phyloP scores from a whole-genome alignment of 2,797 vertebrate species.

The Falco biarmicus region DNA sequence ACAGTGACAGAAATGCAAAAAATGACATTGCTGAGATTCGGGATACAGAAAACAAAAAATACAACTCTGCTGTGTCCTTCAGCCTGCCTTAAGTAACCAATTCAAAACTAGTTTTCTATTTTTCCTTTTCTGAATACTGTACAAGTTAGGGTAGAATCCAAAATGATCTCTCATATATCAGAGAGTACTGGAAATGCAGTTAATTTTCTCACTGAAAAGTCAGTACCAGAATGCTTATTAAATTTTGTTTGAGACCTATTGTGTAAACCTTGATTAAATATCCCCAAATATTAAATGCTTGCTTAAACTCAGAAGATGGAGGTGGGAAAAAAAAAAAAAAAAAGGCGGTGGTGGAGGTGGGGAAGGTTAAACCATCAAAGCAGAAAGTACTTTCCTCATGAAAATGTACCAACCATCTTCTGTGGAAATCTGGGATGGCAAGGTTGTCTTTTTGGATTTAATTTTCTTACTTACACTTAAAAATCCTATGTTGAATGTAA shows the following conservation, averaged over 20 bases:
- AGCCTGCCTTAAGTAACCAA: not conserved
- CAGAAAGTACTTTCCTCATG: not conserved
- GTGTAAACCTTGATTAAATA: not conserved
- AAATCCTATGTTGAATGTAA: not conserved
- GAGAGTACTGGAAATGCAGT: not conserved
- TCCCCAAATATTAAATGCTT: not conserved
- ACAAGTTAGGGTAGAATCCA: not conserved
- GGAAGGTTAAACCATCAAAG: not conserved
- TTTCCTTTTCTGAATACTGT: not conserved
- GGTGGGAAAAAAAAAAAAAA: no score
- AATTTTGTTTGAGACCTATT: not conserved
- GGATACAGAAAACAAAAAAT: not conserved
- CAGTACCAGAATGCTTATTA: not conserved
- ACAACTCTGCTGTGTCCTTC: not conserved
- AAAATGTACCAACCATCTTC: not conserved
- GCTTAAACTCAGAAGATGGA: not conserved
- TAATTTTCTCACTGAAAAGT: not conserved
- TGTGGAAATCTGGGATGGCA: not conserved
- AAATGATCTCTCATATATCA: not conserved
- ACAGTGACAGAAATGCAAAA: not conserved
- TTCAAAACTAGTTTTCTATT: not conserved
- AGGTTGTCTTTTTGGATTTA: not conserved
- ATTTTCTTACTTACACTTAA: not conserved
- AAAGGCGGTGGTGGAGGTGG: fast-evolving
- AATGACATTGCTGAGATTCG: not conserved